Conservation (phyloP, 2,888 invertebrate genomes). For the Eurytoma californica region DNA sequence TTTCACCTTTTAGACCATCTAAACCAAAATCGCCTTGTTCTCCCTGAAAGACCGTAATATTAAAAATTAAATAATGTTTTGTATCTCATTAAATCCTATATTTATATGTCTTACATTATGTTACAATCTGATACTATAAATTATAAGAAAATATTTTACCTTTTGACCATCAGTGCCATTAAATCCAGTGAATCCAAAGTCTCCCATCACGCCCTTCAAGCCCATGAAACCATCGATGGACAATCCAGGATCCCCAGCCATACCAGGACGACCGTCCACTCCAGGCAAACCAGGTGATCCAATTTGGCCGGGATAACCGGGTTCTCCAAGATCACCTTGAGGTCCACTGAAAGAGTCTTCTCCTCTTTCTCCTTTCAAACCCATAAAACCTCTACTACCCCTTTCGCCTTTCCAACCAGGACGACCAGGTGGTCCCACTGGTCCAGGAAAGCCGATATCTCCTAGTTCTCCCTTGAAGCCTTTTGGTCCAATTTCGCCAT, state of each 20-base stretch:
- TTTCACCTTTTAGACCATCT: conserved; percentile 79
- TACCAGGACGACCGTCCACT: conserved; percentile 82
- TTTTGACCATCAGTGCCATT: conserved; percentile 73
- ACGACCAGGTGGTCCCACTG: conserved; percentile 78
- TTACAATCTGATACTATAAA: not conserved
- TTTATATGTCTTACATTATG: too few relatives aligned
- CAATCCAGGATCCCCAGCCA: conserved; percentile 80
- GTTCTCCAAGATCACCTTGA: conserved; percentile 80
- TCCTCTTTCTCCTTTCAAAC: conserved; percentile 81
- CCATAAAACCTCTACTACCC: conserved; percentile 79
- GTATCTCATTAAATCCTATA: not conserved
- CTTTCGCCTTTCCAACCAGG: conserved; percentile 81
- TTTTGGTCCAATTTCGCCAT: conserved; percentile 78
- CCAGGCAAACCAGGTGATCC: conserved; percentile 84
- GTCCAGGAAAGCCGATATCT: conserved; percentile 80
- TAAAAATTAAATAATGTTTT: not conserved
- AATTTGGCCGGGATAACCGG: conserved; percentile 82
- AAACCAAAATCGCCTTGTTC: conserved; percentile 71
- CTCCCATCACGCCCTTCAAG: conserved; percentile 66
- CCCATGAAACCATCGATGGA: conserved; percentile 65
- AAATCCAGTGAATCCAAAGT: conserved; percentile 70
- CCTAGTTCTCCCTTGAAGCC: conserved; percentile 88
- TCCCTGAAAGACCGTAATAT: conserved; percentile 63
- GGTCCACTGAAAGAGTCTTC: conserved; percentile 80
- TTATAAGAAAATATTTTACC: conserved; percentile 62